phyloP scores from a whole-genome alignment of 2,797 vertebrate species.

The Varecia variegata region DNA sequence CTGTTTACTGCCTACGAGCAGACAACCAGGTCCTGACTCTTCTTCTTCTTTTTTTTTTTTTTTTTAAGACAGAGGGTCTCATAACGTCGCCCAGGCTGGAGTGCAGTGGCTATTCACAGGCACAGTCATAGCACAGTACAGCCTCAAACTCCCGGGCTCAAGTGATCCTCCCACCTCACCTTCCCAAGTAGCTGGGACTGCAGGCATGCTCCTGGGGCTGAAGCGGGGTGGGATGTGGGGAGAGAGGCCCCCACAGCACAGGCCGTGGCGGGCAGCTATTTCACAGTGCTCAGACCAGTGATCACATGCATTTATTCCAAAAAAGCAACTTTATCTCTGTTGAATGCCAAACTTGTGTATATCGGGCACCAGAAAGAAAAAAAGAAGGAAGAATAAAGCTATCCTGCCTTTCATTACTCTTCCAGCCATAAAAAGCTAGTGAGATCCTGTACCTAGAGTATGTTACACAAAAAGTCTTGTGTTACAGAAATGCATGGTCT shows the following conservation, averaged over 20 bases:
- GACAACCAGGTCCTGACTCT: neutral
- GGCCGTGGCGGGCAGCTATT: neutral
- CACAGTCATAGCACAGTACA: neutral
- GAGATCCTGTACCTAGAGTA: neutral
- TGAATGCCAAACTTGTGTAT: neutral
- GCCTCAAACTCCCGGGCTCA: neutral
- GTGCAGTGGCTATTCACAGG: neutral
- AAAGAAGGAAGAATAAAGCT: neutral
- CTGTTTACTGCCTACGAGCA: neutral
- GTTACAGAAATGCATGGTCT: neutral
- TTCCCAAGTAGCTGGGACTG: neutral
- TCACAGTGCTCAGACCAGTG: neutral
- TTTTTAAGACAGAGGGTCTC: neutral
- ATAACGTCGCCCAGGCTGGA: neutral
- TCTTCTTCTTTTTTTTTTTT: neutral
- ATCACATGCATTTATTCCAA: neutral
- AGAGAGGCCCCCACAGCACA: neutral
- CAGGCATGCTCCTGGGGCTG: neutral
- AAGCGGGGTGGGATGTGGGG: neutral
- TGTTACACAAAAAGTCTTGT: neutral
- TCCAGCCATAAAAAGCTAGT: neutral
- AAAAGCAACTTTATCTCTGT: neutral
- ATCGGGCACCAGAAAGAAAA: neutral
- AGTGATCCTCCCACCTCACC: neutral
- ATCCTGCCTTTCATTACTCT: neutral